Percentiles rank a stretch among this genome's conserved stretches.
Evolutionary conservation across 2,797 vertebrate genomes (phyloP).

Genomic region (Todus mexicanus): DNA sequence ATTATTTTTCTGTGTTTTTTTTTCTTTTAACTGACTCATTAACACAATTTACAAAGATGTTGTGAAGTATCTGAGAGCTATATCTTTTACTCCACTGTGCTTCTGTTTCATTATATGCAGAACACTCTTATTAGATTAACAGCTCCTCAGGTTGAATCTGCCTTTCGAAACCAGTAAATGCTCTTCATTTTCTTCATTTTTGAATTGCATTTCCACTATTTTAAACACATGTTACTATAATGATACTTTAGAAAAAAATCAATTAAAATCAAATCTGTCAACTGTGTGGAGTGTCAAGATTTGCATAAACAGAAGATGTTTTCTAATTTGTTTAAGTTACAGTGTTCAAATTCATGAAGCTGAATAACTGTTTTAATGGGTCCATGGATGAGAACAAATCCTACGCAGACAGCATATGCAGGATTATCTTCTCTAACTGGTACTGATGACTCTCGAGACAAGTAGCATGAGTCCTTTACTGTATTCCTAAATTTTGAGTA

Average conservation of each 20-base stretch:
- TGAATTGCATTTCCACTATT: not conserved
- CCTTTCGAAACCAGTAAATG: not conserved
- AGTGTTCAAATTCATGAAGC: not conserved
- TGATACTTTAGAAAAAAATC: not conserved
- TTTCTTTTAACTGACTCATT: not conserved
- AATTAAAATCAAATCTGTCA: not conserved
- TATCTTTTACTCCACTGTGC: not conserved
- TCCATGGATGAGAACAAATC: not conserved
- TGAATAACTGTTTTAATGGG: not conserved
- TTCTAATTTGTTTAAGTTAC: not conserved
- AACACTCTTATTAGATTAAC: not conserved
- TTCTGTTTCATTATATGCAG: not conserved
- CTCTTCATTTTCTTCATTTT: not conserved
- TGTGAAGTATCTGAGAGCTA: not conserved
- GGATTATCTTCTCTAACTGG: not conserved
- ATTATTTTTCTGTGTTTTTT: not conserved
- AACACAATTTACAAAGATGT: not conserved
- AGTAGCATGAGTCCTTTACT: not conserved
- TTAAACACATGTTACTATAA: slow-evolving; percentile 17
- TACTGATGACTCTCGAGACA: not conserved
- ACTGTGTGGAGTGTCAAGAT: not conserved
- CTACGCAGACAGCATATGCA: not conserved
- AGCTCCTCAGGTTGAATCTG: not conserved
- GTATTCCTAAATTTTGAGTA: not conserved
- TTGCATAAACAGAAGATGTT: not conserved